Percentiles rank a stretch among this genome's conserved stretches.
Conservation (phyloP, 1,140 invertebrate genomes). For the Geopemphigus sp. region DNA sequence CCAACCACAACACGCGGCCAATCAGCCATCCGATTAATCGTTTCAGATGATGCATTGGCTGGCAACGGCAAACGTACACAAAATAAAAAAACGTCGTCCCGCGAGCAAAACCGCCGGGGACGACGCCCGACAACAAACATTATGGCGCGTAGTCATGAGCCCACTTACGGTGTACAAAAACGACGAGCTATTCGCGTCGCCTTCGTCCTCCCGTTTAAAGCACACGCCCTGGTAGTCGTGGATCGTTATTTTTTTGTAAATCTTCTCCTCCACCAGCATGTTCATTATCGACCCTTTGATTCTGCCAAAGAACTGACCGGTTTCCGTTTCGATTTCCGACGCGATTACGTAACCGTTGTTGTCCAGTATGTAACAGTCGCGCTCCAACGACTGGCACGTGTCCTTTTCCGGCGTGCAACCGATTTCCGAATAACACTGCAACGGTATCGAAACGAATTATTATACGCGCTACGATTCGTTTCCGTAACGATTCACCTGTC, state of each 20-base stretch:
- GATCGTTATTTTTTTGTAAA: conserved; percentile 74
- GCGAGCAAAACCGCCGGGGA: no score
- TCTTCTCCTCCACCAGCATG: conserved; percentile 70
- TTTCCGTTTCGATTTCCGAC: conserved; percentile 68
- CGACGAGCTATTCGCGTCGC: conserved; percentile 60
- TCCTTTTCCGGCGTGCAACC: conserved; percentile 51
- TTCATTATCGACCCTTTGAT: conserved; percentile 75
- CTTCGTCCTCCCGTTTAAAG: conserved; percentile 58
- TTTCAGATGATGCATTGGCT: conserved; percentile 38
- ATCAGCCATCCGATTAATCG: conserved; percentile 24
- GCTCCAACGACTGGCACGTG: conserved; percentile 69
- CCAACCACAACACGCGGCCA: conserved; percentile 15
- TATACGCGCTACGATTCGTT: neutral
- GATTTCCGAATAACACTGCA: conserved; percentile 50
- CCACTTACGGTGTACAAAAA: conserved; percentile 64
- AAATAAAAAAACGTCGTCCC: no score
- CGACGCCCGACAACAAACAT: no score
- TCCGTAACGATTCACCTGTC: conserved; percentile 56
- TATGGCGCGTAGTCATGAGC: no score
- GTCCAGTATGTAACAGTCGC: conserved; percentile 84
- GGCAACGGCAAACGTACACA: neutral
- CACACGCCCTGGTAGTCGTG: conserved; percentile 90
- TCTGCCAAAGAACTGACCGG: conserved; percentile 85
- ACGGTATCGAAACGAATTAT: neutral
- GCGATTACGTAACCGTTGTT: conserved; percentile 86